These are phyloP conservation scores for Stenchaetothrips biformis DNA, from an alignment of 2,888 invertebrate species.

Conservation along the genomic window DNA sequence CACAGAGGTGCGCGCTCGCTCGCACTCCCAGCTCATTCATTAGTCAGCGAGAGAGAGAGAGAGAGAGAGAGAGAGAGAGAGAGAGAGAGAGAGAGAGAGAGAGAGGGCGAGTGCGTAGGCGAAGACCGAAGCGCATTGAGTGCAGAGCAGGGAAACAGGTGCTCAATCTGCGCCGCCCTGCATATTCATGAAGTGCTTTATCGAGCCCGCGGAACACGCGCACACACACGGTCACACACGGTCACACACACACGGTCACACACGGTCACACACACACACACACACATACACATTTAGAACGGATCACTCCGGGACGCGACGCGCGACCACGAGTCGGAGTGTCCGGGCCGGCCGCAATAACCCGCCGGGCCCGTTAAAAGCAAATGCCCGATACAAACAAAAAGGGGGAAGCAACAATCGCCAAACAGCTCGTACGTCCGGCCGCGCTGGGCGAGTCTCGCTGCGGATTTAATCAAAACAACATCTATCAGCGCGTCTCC, in stretches of 20 bases:
- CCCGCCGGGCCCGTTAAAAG: too few species aligned
- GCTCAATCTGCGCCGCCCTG: conserved; percentile 17
- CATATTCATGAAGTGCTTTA: conserved; percentile 25
- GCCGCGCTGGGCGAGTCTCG: too few species aligned
- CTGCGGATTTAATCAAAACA: too few species aligned
- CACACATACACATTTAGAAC: neutral
- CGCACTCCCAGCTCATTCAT: neutral
- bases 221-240: neutral
- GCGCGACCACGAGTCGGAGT: too few species aligned
- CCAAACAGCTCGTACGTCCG: too few species aligned
- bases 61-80: neutral
- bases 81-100: neutral
- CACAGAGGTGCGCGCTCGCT: neutral
- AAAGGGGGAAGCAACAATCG: too few species aligned
- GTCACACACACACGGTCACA: neutral
- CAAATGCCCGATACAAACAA: too few species aligned
- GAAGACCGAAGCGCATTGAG: neutral
- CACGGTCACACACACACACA: neutral
- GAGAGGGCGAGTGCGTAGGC: neutral
- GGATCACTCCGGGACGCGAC: too few species aligned
- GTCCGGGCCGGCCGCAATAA: too few species aligned
- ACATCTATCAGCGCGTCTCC: too few species aligned
- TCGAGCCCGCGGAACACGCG: conserved; percentile 2
- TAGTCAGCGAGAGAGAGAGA: neutral
- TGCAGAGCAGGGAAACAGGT: conserved; percentile 24